A percentile compares a stretch with the other conserved stretches of the same genome.
Evolutionary conservation across 1,140 invertebrate species (phyloP).

Genomic region (Chionoecetes opilio): DNA sequence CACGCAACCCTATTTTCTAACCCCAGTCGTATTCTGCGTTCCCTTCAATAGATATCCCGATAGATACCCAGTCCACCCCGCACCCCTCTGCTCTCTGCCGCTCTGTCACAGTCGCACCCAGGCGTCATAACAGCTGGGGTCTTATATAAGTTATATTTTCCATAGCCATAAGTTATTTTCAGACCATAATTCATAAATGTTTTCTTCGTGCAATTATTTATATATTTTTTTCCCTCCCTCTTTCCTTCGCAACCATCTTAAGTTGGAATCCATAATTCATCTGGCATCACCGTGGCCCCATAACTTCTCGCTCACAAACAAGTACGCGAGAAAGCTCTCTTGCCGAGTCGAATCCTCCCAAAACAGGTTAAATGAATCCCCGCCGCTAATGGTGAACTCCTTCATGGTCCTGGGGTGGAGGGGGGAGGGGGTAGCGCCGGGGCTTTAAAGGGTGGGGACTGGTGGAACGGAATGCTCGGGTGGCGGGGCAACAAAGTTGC

Average conservation of each 20-base stretch:
- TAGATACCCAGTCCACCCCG: too few relatives aligned
- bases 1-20: too few relatives aligned
- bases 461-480: neutral
- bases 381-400: neutral
- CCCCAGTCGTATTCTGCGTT: too few relatives aligned
- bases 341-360: conserved; percentile 3
- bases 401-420: neutral
- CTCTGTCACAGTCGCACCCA: too few relatives aligned
- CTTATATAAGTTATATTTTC: too few relatives aligned
- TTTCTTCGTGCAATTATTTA: too few relatives aligned
- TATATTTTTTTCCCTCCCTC: neutral
- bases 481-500: neutral
- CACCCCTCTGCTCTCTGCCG: too few relatives aligned
- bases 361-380: conserved; percentile 6
- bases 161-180: too few relatives aligned
- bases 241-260: neutral
- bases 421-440: neutral
- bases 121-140: too few relatives aligned
- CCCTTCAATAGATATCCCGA: too few relatives aligned
- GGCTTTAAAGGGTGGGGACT: neutral
- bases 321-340: neutral
- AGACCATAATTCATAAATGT: too few relatives aligned
- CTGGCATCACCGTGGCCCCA: neutral
- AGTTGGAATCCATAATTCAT: neutral
- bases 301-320: neutral